Base-by-base conservation (phyloP, 2,113 vertebrate genomes). In the Zeus faber region DNA sequence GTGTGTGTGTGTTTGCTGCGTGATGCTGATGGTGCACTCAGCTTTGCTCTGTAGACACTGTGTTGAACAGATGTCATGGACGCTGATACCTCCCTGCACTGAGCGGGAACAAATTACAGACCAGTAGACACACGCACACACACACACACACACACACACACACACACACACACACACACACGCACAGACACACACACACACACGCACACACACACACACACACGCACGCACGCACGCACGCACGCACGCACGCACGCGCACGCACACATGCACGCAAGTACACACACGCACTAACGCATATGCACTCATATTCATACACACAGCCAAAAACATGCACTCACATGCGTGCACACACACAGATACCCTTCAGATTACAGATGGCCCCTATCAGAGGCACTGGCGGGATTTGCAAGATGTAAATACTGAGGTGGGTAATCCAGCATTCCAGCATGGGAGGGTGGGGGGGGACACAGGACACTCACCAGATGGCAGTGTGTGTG, bases 331-430 rank as follows among this genome's bases (percentile, higher is more conserved):
- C 58, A 45, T 49, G 46, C 39, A 33, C 41, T 9, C 43, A 10
- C 54, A 25, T 27, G 7, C 26, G 48, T 14, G 14, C 54, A 47
- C 54, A 35, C 24, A 27, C 35, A 40, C 24, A 49, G 10, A 62
- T 73, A 81, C 80, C 83, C 79, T 81, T 78, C 80, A 83, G 81
- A 86, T 86, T 88, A 85, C 77, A 84, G 79, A 83, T 80, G 79
- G 76, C 72, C 72, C 67, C 69, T 77, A 83, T 81, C 85, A 79
- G 67, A 76, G 70, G 23, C 67, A 5, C 58, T 24, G 54, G 61
- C 57, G 69, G 82, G 84, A 85, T 86, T 85, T 86, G 70, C 68
- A 58, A 80, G 55, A 86, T 86, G 82, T 86, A 84, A 88, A 82
- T 82, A 86, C 76, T 67, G 76, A 18, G 62, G 51, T 54, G 59